Percentiles rank a stretch among this genome's conserved stretches.
phyloP scores from a whole-genome alignment of 2,888 invertebrate genomes.

The Drosophila peninsularis region DNA sequence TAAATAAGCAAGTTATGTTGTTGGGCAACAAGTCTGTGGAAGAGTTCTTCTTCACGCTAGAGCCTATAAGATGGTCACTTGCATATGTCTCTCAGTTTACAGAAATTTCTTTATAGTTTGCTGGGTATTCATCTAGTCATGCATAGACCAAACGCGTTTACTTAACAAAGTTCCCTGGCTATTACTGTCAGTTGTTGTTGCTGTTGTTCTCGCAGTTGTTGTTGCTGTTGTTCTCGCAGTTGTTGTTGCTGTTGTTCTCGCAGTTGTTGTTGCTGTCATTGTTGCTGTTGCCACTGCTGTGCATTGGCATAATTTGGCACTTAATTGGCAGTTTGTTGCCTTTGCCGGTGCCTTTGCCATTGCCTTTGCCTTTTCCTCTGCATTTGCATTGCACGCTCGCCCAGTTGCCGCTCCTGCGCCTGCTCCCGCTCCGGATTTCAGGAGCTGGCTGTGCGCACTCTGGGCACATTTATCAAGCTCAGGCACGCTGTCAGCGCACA shows the following conservation, averaged over 20 bases:
- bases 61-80: neutral
- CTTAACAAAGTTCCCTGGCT: constrained; percentile 8
- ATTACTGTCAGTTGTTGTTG: constrained; percentile 14
- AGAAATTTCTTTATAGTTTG: neutral
- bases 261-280: constrained; percentile 14
- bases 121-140: constrained; percentile 30
- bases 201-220: neutral
- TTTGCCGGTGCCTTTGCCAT: constrained; percentile 31
- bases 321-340: constrained; percentile 71
- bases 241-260: neutral
- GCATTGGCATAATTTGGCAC: constrained; percentile 73
- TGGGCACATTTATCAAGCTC: constrained; percentile 71
- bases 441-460: constrained; percentile 8
- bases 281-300: constrained; percentile 15
- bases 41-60: neutral
- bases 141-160: neutral
- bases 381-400: constrained; percentile 11
- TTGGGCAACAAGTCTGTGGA: neutral
- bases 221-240: neutral
- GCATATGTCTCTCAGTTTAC: neutral
- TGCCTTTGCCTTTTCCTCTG: constrained; percentile 25
- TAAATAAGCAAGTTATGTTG: neutral
- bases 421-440: constrained; percentile 1
- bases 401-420: neutral
- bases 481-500: constrained; percentile 44